Evolutionary conservation across 2,113 vertebrate genomes (phyloP).

Genomic region (Coreoperca whiteheadi): DNA sequence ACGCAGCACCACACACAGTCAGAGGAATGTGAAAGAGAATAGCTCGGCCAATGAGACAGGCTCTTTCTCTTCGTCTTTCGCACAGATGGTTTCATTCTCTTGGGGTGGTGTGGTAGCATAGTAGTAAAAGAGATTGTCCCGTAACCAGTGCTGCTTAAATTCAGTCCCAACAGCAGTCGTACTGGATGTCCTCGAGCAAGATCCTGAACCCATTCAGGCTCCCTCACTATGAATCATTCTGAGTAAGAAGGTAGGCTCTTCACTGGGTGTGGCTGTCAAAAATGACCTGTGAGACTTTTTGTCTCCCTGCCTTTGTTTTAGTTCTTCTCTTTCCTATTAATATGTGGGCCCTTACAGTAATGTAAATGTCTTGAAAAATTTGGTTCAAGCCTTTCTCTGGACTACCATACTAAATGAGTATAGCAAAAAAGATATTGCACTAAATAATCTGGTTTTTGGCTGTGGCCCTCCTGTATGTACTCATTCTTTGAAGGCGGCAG

Average conservation of each 20-base stretch:
- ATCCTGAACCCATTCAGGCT: neutral
- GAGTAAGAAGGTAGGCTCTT: neutral
- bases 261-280: neutral
- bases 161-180: neutral
- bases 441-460: neutral
- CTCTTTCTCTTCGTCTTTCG: slow-evolving; percentile 13
- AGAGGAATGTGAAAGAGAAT: slow-evolving; percentile 44
- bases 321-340: neutral
- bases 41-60: neutral
- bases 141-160: neutral
- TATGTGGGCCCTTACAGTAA: neutral
- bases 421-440: neutral
- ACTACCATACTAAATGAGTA: neutral
- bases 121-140: neutral
- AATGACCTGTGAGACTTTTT: neutral
- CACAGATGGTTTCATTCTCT: neutral
- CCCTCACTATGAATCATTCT: slow-evolving; percentile 13
- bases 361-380: neutral
- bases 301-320: neutral
- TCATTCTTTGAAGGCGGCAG: neutral
- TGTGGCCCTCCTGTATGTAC: neutral
- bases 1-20: slow-evolving; percentile 15
- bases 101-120: neutral
- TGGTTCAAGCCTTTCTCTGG: too few species aligned
- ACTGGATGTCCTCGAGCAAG: neutral